Percentiles rank a stretch among this genome's conserved stretches.
Conservation (phyloP, 2,888 invertebrate genomes). For the Lacanobia wlatinum region DNA sequence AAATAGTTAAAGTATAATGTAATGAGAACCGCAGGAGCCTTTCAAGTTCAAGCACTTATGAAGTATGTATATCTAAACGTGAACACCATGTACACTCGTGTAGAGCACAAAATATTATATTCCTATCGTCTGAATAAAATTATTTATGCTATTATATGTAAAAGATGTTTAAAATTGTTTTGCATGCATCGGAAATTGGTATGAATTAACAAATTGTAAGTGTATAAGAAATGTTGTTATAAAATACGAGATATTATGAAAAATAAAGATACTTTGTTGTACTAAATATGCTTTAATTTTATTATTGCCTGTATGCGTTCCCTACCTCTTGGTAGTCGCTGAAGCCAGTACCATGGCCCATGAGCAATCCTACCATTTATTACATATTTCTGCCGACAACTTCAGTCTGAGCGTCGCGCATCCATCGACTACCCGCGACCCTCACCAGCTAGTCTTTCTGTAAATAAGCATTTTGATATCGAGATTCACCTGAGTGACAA, state of each 20-base stretch:
- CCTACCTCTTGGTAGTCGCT: neutral
- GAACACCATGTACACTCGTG: conserved; percentile 66
- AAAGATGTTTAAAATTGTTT: conserved; percentile 73
- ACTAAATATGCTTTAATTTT: conserved; percentile 52
- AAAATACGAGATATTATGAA: conserved; percentile 78
- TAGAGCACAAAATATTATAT: conserved; percentile 74
- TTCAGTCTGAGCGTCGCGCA: no score
- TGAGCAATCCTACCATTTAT: no score
- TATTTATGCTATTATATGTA: conserved; percentile 66
- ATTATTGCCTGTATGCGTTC: neutral
- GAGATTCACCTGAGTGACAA: no score
- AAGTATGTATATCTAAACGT: conserved; percentile 57
- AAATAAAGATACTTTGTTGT: conserved; percentile 80
- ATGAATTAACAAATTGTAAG: conserved; percentile 76
- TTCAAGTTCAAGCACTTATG: conserved; percentile 63
- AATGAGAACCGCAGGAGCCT: conserved; percentile 53
- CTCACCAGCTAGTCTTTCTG: no score
- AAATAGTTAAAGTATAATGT: conserved; percentile 43
- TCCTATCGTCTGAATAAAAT: conserved; percentile 66
- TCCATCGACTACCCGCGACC: no score
- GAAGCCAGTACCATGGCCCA: no score
- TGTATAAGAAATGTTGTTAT: conserved; percentile 80
- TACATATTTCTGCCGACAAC: no score
- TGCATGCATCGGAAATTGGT: conserved; percentile 77
- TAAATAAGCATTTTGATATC: no score